Conservation (phyloP, 2,888 invertebrate genomes). For the Philaethria dido region DNA sequence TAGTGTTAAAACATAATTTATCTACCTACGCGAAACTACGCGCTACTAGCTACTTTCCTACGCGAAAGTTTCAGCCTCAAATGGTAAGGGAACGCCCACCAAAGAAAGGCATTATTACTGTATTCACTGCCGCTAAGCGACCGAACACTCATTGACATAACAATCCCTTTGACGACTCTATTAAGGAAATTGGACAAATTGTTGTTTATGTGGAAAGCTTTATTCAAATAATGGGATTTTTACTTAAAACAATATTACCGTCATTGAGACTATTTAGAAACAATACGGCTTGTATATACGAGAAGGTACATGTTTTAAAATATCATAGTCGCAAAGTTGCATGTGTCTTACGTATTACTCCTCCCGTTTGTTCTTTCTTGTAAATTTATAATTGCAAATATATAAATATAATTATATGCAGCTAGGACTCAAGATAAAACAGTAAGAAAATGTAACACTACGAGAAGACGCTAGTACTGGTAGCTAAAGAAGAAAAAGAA, state of each 20-base stretch:
- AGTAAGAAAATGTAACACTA: no score
- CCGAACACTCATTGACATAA: slow-evolving; percentile 26
- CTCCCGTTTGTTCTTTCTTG: no score
- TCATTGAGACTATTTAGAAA: not conserved
- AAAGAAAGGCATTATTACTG: slow-evolving; percentile 21
- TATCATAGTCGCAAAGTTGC: no score
- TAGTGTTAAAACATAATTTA: slow-evolving; percentile 20
- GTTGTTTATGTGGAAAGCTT: not conserved
- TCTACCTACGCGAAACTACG: no score
- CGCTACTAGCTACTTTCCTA: slow-evolving; percentile 26
- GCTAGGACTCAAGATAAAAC: no score
- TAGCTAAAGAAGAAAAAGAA: no score
- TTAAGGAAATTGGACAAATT: slow-evolving; percentile 27
- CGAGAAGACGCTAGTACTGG: no score
- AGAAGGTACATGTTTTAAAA: no score
- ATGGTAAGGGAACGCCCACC: slow-evolving; percentile 22
- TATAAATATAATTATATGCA: no score
- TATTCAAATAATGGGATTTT: slow-evolving; percentile 5
- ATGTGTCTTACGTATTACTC: no score
- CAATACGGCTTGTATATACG: not conserved
- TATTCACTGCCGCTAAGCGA: slow-evolving; percentile 14
- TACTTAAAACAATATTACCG: not conserved
- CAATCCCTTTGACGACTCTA: slow-evolving; percentile 28
- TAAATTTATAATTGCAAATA: no score
- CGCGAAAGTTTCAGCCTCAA: slow-evolving; percentile 26